Base-by-base conservation (phyloP, 2,113 vertebrate species). In the Periophthalmus modestus region DNA sequence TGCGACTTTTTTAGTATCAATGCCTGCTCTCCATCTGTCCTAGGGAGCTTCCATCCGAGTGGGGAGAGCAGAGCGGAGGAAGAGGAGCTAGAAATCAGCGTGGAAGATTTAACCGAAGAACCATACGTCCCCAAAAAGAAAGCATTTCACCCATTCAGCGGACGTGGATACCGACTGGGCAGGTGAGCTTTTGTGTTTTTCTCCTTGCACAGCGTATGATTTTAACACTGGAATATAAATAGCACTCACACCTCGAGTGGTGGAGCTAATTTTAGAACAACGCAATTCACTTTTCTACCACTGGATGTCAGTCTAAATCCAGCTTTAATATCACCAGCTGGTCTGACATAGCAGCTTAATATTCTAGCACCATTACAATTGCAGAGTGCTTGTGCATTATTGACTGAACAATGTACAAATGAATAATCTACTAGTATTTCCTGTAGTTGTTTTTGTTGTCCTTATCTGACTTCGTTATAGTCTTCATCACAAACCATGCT, bases 71-170 rank as follows among this genome's bases (percentile, higher is more conserved):
- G 89, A 73, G 96, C 95, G 67, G 94, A 96, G 70, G 95, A 96
- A 82, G 95, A 98, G 33, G 97, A 99, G 69, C 87, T 99, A 71
- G 96, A 97, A 68, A 95, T 98, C 84, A 96, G 94, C 71, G 94
- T 98, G 76, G 95, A 98, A 89, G 96, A 98, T 75, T 94, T 97
- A 88, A 98, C 96, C 13, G 92, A 96, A 73, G 94, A 96, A 79
- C 85, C 94, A 0, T 97, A 95, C 77, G 71, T 94, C n/a, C 93
- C 92, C 0, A 95, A 82, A 66, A 98, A 95, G 83, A 94, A 95
- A 47, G 55, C 88, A 5, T 98, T 99, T 85, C 95, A 95, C 82
- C 95, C 96, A 19, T 98, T 98, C 87, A 97, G 95, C 19, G 96
- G 97, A 33, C 93, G 87, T 23, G 97, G 97, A 21, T 95, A 98